Conservation (phyloP, 1,140 invertebrate species). For the Chrysoperla carnea region DNA sequence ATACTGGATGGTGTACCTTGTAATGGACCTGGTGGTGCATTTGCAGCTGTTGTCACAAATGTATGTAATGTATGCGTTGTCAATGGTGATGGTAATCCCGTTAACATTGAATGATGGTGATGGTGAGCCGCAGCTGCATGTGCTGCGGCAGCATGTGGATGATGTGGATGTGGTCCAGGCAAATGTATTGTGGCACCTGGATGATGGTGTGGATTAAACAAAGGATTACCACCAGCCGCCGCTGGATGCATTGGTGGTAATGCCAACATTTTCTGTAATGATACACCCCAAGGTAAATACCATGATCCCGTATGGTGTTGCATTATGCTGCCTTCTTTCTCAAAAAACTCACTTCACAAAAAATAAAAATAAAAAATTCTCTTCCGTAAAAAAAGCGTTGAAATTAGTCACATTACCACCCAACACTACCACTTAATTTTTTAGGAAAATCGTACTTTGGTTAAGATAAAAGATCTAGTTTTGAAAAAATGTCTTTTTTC, state of each 20-base stretch:
- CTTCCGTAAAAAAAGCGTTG: no score
- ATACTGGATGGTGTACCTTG: not conserved
- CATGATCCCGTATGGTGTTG: slow-evolving; percentile 29
- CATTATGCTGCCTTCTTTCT: slow-evolving; percentile 11
- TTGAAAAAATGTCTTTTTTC: no score
- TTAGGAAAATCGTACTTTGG: no score
- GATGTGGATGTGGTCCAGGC: slow-evolving; percentile 1
- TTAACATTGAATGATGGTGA: slow-evolving; percentile 15
- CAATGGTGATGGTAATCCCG: slow-evolving; percentile 19
- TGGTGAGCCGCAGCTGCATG: slow-evolving; percentile 16
- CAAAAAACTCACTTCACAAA: no score
- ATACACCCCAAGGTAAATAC: slow-evolving; percentile 32
- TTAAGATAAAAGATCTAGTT: no score
- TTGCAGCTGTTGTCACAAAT: slow-evolving; percentile 15
- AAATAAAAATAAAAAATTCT: no score
- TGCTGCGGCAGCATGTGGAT: slow-evolving; percentile 13
- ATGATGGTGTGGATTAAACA: slow-evolving; percentile 3
- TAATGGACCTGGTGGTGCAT: slow-evolving; percentile 2
- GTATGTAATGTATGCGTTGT: slow-evolving; percentile 15
- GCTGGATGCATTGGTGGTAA: slow-evolving; percentile 23
- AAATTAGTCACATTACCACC: no score
- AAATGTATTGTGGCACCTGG: slow-evolving; percentile 1
- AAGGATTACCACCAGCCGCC: slow-evolving; percentile 8
- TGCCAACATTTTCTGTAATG: slow-evolving; percentile 31
- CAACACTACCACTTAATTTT: no score